Evolutionary conservation across 2,797 vertebrate species (phyloP), one percentile per base, ranked within the genome.

Genomic region (Sebastes minor): DNA sequence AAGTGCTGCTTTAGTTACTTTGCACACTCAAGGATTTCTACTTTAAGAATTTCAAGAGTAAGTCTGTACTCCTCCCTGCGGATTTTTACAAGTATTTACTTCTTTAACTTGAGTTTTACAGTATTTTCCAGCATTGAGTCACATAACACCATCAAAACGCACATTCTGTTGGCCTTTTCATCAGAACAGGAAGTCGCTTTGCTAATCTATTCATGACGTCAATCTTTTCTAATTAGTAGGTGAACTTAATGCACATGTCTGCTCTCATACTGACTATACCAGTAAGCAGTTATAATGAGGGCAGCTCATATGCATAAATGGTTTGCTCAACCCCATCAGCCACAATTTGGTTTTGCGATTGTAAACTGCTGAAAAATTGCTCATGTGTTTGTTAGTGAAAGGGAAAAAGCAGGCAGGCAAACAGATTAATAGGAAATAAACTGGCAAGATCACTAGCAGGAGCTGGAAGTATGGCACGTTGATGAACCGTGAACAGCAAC

Each of bases 1-100:
- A 84, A 89, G 73, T 85, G 70, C 56, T 77, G 72, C 72, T 84
- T 70, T 67, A 70, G 33, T 52, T 60, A 65, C 27, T 65, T 64
- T 57, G n/a, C 49, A 75, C 42, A 35, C 56, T 14, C 30, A 11
- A 32, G 46, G 49, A 84, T 76, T 76, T 81, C 6, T 42, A 33
- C 56, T 57, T 71, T 28, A 62, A 46, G 63, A 33, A 73, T 67
- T 52, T 70, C 1, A 25, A 25, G n/a, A 52, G 66, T 60, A 62
- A 64, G 20, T 64, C 12, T 16, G 6, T 16, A 6, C 25, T 55
- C 9, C 22, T 46, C 52, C 12, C 49, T 20, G 30, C 11, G 13
- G 46, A 23, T 33, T 66, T 69, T 61, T 25, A 79, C 4, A 8
- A 70, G 14, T 23, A 52, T 32, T 55, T 62, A 32, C 30, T 22